Evolutionary conservation across 2,888 invertebrate genomes (phyloP).

Genomic region (Maniola hyperantus): DNA sequence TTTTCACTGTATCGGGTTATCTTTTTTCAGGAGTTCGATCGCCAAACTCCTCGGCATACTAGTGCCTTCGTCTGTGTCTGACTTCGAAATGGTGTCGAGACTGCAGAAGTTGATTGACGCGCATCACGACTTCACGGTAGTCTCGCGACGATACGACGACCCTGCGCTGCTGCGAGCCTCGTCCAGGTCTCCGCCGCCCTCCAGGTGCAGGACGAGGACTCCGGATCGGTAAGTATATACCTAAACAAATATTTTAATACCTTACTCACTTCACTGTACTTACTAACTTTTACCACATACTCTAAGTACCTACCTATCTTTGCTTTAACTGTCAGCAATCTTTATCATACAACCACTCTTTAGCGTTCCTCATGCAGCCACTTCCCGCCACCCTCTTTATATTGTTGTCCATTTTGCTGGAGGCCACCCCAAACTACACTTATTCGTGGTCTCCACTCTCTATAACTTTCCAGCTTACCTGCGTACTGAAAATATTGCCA

Average conservation of each 20-base stretch:
- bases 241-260: background rate
- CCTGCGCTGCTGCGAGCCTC: conserved; percentile 71
- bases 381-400: too few species aligned
- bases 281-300: too few species aligned
- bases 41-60: conserved; percentile 87
- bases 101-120: conserved; percentile 93
- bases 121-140: conserved; percentile 92
- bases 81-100: conserved; percentile 89
- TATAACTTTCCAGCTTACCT: too few species aligned
- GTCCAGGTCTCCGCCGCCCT: conserved; percentile 76
- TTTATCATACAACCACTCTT: too few species aligned
- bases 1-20: background rate
- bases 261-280: too few species aligned
- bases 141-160: conserved; percentile 86
- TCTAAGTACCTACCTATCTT: too few species aligned
- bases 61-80: conserved; percentile 85
- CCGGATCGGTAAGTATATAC: conserved; percentile 76
- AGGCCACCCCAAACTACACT: too few species aligned
- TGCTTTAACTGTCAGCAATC: too few species aligned
- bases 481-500: too few species aligned
- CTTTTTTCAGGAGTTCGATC: conserved; percentile 83
- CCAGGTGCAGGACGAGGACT: conserved; percentile 73
- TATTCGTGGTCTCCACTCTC: too few species aligned
- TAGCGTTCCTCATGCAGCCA: too few species aligned
- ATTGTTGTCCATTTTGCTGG: too few species aligned